Evolutionary conservation across 2,113 vertebrate genomes (phyloP), one percentile per base, ranked within the genome.

Genomic region (Aix galericulata): DNA sequence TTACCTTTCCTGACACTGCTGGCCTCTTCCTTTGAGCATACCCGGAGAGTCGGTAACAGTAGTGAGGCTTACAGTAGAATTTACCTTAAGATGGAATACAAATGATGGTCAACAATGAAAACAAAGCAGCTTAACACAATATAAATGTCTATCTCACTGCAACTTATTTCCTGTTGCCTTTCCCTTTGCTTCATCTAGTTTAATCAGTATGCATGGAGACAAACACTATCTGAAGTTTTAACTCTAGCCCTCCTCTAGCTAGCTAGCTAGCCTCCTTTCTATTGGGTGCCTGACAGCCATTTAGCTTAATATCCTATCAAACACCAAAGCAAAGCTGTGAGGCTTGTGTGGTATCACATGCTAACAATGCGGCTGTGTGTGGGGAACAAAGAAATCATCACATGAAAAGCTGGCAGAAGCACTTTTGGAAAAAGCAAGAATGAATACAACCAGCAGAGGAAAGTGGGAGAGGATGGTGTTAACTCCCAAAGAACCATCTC

Each of bases 61-160:
- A 99, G 98, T 99, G 99, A 25, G 99, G 99, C 95, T 99, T 99
- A 97, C 99, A 99, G 98, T 99, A 99, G 98, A 99, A 99, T 97
- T 99, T 99, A 85, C 99, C 99, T 99, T 97, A 17, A 94, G 96
- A 77, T 15, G 82, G 76, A 95, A 89, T n/a, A 87, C n/a, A 15
- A 88, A 29, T 8, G 55, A 38, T 22, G 34, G 40, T 81, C 82
- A 83, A 34, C 67, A 67, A n/a, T 66, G 38, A 96, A 18, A 66
- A 74, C 32, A 69, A 11, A 40, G 62, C 31, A 60, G 13, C 66
- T 89, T 3, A 58, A 91, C 52, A 59, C 78, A 26, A 44, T 4
- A 64, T 7, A 58, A 69, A 27, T 1, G 1, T 79, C 77, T 64
- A 80, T 42, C 67, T 91, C 66, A 75, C 32, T 44, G 55, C 34